phyloP scores from a whole-genome alignment of 2,113 vertebrate genomes.

The Pipa parva region DNA sequence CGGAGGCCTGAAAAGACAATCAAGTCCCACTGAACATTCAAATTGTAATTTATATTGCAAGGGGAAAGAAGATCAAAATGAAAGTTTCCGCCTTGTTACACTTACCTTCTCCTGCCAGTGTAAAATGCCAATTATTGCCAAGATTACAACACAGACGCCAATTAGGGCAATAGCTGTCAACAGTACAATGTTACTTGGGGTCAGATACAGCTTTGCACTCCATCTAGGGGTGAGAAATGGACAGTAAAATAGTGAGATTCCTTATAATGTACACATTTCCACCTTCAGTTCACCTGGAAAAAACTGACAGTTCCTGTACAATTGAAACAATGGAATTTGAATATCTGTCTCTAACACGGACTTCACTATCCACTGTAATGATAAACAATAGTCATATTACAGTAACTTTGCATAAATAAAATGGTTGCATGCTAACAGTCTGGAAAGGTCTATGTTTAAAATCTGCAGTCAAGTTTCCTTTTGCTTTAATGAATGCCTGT shows the following conservation, averaged over 20 bases:
- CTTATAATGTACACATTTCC: not conserved
- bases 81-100: not conserved
- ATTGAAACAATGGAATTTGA: too few species aligned
- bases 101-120: constrained; percentile 99
- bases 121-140: constrained; percentile 91
- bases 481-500: too few species aligned
- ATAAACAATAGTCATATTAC: too few species aligned
- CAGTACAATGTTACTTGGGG: constrained; percentile 93
- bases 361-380: too few species aligned
- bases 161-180: constrained; percentile 93
- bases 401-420: too few species aligned
- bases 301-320: too few species aligned
- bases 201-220: constrained; percentile 95
- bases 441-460: too few species aligned
- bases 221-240: constrained; percentile 65
- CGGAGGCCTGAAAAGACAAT: too few species aligned
- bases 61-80: not conserved
- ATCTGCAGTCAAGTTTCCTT: too few species aligned
- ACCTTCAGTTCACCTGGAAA: too few species aligned
- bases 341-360: not conserved
- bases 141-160: constrained; percentile 92
- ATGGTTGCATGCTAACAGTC: too few species aligned
- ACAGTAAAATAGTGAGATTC: constrained; percentile 6
- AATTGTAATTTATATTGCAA: not conserved
- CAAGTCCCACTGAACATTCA: too few species aligned